Base-by-base conservation (phyloP, 2,888 invertebrate species). In the Drosophila lacicola region DNA sequence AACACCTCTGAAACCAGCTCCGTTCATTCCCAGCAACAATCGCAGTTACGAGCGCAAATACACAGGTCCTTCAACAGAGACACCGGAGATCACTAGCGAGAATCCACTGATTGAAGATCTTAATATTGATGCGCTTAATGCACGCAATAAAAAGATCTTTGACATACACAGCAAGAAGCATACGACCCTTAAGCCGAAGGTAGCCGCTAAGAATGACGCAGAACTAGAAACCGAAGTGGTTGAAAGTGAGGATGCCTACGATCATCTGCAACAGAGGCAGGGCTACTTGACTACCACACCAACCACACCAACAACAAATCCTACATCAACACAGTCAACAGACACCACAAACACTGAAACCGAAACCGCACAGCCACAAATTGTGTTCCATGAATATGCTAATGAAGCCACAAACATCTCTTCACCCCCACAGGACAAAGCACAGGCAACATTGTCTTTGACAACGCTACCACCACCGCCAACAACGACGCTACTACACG, bases 81-180 rank as follows among this genome's bases (percentile, higher is more conserved):
- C 90, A 17, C 55, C 82, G 11, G 89, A 90, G 54, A 58, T 63
- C n/a, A 68, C 61, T 46, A 74, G 75, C 55, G 91, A 92, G 57
- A 92, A 90, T 25, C 85, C 91, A 8, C 81, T 91, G 21, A 89
- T 92, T 36, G 92, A 93, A 73, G 93, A 93, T 58, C 86, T 93
- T 8, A 92, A 94, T 74, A 92, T 93, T 36, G 93, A 94, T 81
- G 93, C 93, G 9, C 83, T 94, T 19, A 94, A 93, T 89, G 93
- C 93, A 39, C 92, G 93, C 73, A 94, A 94, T 72, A 94, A 93
- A 78, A 93, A 93, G 83, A 91, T 94, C 51, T 94, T 94, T 72
- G 91, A 92, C 69, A 92, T 92, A 68, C 91, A 93, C 70, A 93
- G 91, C 80, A 92, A 92, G 64, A 92, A 92, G 85, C 92, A 92